Base-by-base conservation (phyloP, 2,113 vertebrate species). In the Desmodus rotundus region DNA sequence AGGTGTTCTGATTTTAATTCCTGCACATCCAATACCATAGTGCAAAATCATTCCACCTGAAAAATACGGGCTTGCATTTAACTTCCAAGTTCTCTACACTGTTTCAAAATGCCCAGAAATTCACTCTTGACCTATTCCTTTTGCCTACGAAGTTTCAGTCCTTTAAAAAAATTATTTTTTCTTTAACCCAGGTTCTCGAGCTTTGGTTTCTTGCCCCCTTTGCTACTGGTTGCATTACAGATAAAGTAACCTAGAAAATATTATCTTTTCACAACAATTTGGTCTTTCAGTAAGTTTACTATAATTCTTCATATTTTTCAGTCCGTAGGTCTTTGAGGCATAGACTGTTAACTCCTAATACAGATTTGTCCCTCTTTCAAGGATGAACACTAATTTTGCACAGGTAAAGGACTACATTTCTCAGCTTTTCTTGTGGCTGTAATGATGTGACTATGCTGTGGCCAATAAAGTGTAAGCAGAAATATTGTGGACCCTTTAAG, bases 1-100 rank as follows among this genome's bases (percentile, higher is more conserved):
- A 50, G 4, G 36, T 41, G 36, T 80, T 92, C 63, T 83, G 28
- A 17, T 67, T 89, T 74, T 86, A 84, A 87, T 88, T 84, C 68
- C 54, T 87, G 20, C 24, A 84, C 10, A 77, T 31, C 4, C n/a
- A 76, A 33, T 17, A 2, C 58, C 43, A 1, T 22, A 41, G 45
- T 1, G 50, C 24, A 93, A 65, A 89, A 61, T 68, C 15, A 85
- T 43, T 54, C 16, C 4, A 56, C n/a, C 72, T 38, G 43, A 94
- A 92, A 96, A 86, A 77, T 33, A 83, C 8, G 11, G 74, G 6
- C 9, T 36, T 77, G 54, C 0, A 67, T 91, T 92, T 92, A 78
- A 84, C 72, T 93, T 47, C 47, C 50, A 92, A 15, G n/a, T 92
- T 95, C 87, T 84, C 43, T 58, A 78, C 91, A 56, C 80, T 73